Evolutionary conservation across 1,140 invertebrate species (phyloP).

Genomic region (Archivesica marissinica): DNA sequence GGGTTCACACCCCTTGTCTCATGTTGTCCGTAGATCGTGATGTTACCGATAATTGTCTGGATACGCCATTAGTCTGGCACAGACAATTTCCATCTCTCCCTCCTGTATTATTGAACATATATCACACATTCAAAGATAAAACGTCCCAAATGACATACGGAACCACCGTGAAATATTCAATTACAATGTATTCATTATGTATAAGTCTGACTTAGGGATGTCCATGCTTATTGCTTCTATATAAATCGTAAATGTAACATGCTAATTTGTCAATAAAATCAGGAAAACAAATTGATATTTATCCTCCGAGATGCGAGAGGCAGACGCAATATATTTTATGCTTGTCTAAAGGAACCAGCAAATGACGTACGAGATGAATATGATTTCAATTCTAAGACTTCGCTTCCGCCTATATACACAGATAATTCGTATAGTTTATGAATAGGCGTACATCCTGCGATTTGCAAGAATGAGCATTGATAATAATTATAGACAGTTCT

Average conservation of each 20-base stretch:
- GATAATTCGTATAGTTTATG: too few relatives aligned
- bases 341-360: background rate
- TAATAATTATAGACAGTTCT: background rate
- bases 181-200: slow-evolving; percentile 25
- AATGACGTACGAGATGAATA: background rate
- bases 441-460: too few relatives aligned
- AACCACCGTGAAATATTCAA: slow-evolving; percentile 17
- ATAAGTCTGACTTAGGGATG: background rate
- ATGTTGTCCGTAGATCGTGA: background rate
- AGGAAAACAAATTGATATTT: slow-evolving; percentile 29
- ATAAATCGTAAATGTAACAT: slow-evolving; percentile 32
- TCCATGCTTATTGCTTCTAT: background rate
- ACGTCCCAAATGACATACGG: slow-evolving; percentile 19
- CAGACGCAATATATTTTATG: slow-evolving; percentile 16
- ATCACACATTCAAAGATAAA: slow-evolving; percentile 12
- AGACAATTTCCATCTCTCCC: background rate
- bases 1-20: background rate
- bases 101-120: background rate
- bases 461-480: background rate
- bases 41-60: background rate
- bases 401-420: too few relatives aligned
- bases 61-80: background rate
- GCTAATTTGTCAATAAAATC: slow-evolving; percentile 38
- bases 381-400: background rate
- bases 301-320: background rate